Evolutionary conservation across 2,797 vertebrate species (phyloP), one percentile per base, ranked within the genome.

Genomic region (Galago senegalensis): DNA sequence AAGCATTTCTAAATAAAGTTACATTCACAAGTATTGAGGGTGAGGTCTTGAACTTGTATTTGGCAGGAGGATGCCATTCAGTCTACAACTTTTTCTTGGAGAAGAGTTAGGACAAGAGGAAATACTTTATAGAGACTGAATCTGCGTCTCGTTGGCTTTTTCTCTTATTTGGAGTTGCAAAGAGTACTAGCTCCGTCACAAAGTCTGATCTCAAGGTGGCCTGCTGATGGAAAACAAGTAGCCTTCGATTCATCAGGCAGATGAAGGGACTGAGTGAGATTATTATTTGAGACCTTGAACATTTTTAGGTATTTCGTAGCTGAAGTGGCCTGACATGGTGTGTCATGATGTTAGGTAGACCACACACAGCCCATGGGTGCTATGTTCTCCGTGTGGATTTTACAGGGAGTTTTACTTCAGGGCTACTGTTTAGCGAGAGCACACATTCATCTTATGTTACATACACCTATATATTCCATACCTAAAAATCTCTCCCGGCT

Each of bases 301-400:
- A 69, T 88, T 70, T 43, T 83, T 61, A n/a, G 61, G 63, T 95
- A 43, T 92, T 92, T 88, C 34, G 61, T 83, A 83, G 77, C 9
- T 88, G n/a, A 70, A 63, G 61, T 69, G 11, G 60, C 27, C 11
- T 87, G 27, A 23, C 40, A 88, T 63, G 29, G 17, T 21, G 40
- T 40, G 14, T 20, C n/a, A n/a, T 43, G 73, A 43, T 53, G 53
- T 10, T 25, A 69, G 49, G 25, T 49, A 70, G 61, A 69, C 3
- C 6, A 53, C 14, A 25, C 21, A 29, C 1, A 67, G 56, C 29
- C 29, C 34, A 29, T 58, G 25, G 9, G 12, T 87, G 67, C 76
- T 87, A 1, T 58, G 31, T 73, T 40, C 67, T 87, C 20, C 34
- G 25, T 56, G 23, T 79, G 80, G 43, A n/a, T 20, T 83, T 89